phyloP scores from a whole-genome alignment of 35 echinoderm and acorn worm genomes.

The Hemicentrotus pulcherrimus region DNA sequence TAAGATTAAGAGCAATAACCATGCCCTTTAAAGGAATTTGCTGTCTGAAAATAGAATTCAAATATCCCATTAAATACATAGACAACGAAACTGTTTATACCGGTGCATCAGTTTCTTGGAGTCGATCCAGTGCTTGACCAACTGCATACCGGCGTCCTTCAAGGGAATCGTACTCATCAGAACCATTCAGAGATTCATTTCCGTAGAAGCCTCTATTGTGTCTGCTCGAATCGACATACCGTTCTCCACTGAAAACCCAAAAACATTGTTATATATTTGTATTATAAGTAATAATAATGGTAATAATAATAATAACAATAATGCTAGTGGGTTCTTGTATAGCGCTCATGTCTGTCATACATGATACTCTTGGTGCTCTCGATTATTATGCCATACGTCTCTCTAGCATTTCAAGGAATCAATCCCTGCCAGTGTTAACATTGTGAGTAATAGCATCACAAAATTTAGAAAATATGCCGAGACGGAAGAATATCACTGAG shows the following conservation, averaged over 20 bases:
- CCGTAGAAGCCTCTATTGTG: not conserved
- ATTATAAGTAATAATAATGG: not conserved
- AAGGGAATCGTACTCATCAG: not conserved
- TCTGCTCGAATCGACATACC: not conserved
- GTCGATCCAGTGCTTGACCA: not conserved
- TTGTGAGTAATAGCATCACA: not conserved
- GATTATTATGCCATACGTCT: too few relatives aligned
- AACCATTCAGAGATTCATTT: not conserved
- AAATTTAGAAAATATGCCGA: not conserved
- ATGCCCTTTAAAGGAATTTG: too few relatives aligned
- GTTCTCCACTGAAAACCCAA: not conserved
- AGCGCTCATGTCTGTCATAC: too few relatives aligned
- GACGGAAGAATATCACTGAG: not conserved
- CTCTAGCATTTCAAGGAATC: too few relatives aligned
- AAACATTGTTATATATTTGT: not conserved
- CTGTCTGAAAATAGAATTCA: too few relatives aligned
- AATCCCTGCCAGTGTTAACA: too few relatives aligned
- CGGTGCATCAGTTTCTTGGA: not conserved
- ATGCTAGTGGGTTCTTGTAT: too few relatives aligned
- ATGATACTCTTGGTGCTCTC: too few relatives aligned
- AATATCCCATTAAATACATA: not conserved
- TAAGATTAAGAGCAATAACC: too few relatives aligned
- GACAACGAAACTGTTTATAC: not conserved
- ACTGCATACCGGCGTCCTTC: not conserved
- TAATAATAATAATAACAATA: too few relatives aligned